A percentile compares a stretch with the other conserved stretches of the same genome.
Evolutionary conservation across 2,888 invertebrate genomes (phyloP).

Genomic region (Notodonta ziczac): DNA sequence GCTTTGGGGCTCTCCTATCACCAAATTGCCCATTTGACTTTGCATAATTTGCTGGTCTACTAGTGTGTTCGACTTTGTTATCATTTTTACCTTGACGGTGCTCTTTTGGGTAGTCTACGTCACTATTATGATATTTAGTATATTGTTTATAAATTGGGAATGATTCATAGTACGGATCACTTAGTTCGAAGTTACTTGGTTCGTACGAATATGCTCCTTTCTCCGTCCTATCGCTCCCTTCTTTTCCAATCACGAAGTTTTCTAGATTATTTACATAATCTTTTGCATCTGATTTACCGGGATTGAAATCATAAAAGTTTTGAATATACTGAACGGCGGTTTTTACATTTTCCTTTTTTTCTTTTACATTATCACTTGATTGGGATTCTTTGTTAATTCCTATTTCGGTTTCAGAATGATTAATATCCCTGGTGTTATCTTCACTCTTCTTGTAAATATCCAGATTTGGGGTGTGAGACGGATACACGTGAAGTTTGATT

Average conservation of each 20-base stretch:
- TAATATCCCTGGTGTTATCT: conserved; percentile 9
- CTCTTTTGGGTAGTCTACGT: conserved; percentile 11
- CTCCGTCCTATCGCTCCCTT: conserved; percentile 6
- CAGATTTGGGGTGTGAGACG: conserved; percentile 46
- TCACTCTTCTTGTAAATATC: conserved; percentile 35
- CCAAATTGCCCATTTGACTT: conserved; percentile 4
- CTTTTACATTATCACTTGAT: conserved; percentile 3
- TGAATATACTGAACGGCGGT: conserved; percentile 26
- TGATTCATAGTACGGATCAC: background rate
- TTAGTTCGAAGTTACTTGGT: background rate
- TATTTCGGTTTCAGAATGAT: conserved; percentile 1
- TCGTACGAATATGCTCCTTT: conserved; percentile 4
- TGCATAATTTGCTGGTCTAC: conserved; percentile 1
- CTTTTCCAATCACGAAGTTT: background rate
- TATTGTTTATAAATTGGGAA: conserved; percentile 16
- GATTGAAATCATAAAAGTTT: conserved; percentile 13
- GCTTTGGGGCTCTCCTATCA: background rate
- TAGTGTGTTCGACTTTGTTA: background rate
- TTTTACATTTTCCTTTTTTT: conserved; percentile 12
- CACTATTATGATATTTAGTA: conserved; percentile 13
- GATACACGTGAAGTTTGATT: conserved; percentile 54
- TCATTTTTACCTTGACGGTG: conserved; percentile 10
- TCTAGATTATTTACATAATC: background rate
- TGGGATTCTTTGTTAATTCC: conserved; percentile 4
- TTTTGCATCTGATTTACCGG: conserved; percentile 3